Evolutionary conservation across 2,113 vertebrate genomes (phyloP).

Genomic region (Pelodiscus sinensis): DNA sequence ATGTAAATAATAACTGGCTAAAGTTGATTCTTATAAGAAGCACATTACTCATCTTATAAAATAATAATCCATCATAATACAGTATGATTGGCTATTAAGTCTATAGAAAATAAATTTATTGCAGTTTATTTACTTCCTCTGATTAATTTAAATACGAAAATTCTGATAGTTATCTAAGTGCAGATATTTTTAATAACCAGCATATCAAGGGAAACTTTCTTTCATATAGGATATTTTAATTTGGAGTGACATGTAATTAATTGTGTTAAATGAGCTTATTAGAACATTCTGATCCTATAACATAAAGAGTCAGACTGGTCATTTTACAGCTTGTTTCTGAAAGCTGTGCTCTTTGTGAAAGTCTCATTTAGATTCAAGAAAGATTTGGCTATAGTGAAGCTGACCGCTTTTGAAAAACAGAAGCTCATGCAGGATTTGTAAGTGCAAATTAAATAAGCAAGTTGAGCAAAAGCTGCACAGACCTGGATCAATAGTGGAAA

Average conservation of each 20-base stretch:
- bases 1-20: not conserved
- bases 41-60: constrained; percentile 19
- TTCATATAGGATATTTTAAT: constrained; percentile 58
- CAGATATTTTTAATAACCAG: constrained; percentile 56
- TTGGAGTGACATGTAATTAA: constrained; percentile 64
- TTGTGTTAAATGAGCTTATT: constrained; percentile 48
- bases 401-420: constrained; percentile 50
- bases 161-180: constrained; percentile 47
- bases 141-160: constrained; percentile 39
- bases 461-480: constrained; percentile 47
- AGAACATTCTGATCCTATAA: not conserved
- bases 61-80: constrained; percentile 3
- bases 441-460: constrained; percentile 55
- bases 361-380: constrained; percentile 23
- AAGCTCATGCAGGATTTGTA: constrained; percentile 27
- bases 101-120: constrained; percentile 28
- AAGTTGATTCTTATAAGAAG: not conserved
- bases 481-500: not conserved
- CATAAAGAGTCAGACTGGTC: not conserved
- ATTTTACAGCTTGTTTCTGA: constrained; percentile 37
- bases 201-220: constrained; percentile 65
- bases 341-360: not conserved
- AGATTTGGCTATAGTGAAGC: constrained; percentile 30
- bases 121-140: constrained; percentile 35
- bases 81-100: not conserved